Conservation (phyloP, 30 jellyfish, hydroid and myxozoan genomes). For the Turritopsis dohrnii region DNA sequence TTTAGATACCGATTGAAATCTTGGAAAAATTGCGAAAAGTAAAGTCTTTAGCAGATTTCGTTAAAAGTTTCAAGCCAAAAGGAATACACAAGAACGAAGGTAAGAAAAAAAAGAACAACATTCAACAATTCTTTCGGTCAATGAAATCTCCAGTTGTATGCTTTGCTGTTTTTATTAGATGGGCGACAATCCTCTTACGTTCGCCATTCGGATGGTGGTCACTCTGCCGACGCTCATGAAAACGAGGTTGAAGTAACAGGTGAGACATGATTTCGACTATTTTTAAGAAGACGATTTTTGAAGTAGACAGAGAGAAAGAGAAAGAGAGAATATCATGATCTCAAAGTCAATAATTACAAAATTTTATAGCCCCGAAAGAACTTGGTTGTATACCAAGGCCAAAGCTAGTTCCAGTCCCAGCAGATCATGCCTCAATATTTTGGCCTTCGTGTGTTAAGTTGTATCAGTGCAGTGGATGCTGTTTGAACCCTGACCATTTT, state of each 20-base stretch:
- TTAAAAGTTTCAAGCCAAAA: not conserved
- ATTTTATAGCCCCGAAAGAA: not conserved
- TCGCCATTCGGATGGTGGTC: not conserved
- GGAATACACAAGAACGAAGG: not conserved
- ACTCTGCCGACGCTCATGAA: not conserved
- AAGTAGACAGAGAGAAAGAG: not conserved
- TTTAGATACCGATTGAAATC: not conserved
- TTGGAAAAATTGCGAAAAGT: not conserved
- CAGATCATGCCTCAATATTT: not conserved
- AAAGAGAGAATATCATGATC: not conserved
- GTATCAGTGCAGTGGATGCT: constrained; percentile 10
- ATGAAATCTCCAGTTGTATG: too few relatives aligned
- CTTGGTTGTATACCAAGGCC: not conserved
- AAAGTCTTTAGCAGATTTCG: not conserved
- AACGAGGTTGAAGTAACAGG: not conserved
- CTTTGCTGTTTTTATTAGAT: not conserved
- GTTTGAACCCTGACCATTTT: constrained; percentile 9
- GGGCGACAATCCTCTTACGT: not conserved
- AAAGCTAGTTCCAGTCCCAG: not conserved
- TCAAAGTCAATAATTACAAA: not conserved
- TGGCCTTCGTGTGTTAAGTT: constrained; percentile 1
- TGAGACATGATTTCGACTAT: not conserved
- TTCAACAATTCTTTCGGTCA: too few relatives aligned
- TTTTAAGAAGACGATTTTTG: too few relatives aligned
- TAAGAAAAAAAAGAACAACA: too few relatives aligned